These are phyloP conservation scores for Manis pentadactyla DNA, from an alignment of 2,797 vertebrate species.

Conservation along the genomic window DNA sequence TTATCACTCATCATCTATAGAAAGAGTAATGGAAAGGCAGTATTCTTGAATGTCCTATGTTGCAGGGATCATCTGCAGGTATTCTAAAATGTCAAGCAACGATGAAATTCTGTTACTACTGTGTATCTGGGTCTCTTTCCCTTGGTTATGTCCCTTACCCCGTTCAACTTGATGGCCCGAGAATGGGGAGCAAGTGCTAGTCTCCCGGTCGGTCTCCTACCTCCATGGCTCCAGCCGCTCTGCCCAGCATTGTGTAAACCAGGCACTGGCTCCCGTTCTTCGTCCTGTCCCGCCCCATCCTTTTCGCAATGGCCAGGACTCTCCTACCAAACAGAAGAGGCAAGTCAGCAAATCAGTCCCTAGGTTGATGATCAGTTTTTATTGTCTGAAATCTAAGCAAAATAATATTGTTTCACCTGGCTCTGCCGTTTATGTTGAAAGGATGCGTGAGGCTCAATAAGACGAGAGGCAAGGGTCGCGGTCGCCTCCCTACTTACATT, in stretches of 20 bases:
- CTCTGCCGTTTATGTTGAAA: background rate
- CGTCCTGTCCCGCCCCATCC: background rate
- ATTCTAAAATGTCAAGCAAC: background rate
- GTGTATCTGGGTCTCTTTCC: background rate
- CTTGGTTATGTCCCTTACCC: background rate
- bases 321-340: background rate
- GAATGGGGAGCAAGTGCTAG: background rate
- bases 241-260: background rate
- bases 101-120: background rate
- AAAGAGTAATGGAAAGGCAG: background rate
- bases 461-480: background rate
- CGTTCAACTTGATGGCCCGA: background rate
- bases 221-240: background rate
- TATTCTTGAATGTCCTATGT: background rate
- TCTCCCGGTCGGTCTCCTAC: background rate
- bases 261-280: background rate
- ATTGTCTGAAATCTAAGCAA: constrained; percentile 67
- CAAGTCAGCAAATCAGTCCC: background rate
- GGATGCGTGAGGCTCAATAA: constrained; percentile 30
- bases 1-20: background rate
- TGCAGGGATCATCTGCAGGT: too few relatives aligned
- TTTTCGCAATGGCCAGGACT: background rate
- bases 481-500: constrained; percentile 30
- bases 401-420: background rate
- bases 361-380: constrained; percentile 21